These are phyloP conservation scores for Girardinichthys multiradiatus DNA, from an alignment of 2,113 vertebrate species.

Conservation along the genomic window DNA sequence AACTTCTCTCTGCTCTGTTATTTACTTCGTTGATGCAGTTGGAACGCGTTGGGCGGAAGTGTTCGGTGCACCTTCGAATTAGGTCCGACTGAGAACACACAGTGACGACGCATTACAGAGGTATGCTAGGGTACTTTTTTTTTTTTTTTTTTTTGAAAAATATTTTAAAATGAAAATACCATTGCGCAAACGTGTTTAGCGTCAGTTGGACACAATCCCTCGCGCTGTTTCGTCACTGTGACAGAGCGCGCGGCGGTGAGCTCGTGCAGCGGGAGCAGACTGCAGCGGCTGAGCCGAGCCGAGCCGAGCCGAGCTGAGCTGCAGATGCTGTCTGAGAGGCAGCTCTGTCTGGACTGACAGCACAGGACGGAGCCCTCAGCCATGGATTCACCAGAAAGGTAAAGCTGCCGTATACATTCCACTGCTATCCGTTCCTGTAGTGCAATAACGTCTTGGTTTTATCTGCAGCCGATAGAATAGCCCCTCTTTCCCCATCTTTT, in stretches of 20 bases:
- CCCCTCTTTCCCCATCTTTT: constrained; percentile 18
- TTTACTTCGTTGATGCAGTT: constrained; percentile 29
- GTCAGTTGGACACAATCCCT: neutral
- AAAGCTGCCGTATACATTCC: constrained; percentile 1
- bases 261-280: constrained; percentile 58
- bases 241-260: constrained; percentile 18
- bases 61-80: constrained; percentile 37
- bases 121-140: neutral
- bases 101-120: neutral
- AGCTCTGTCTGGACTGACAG: constrained; percentile 44
- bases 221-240: neutral
- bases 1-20: constrained; percentile 22
- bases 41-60: constrained; percentile 55
- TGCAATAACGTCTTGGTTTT: neutral
- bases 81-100: constrained; percentile 48
- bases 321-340: constrained; percentile 58
- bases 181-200: neutral
- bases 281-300: constrained; percentile 38
- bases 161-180: neutral
- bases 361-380: constrained; percentile 28
- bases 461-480: neutral
- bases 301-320: constrained; percentile 28
- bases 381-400: constrained; percentile 69
- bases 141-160: neutral
- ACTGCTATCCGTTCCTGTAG: neutral